phyloP scores from a whole-genome alignment of 2,113 vertebrate genomes.

The Austrofundulus limnaeus region DNA sequence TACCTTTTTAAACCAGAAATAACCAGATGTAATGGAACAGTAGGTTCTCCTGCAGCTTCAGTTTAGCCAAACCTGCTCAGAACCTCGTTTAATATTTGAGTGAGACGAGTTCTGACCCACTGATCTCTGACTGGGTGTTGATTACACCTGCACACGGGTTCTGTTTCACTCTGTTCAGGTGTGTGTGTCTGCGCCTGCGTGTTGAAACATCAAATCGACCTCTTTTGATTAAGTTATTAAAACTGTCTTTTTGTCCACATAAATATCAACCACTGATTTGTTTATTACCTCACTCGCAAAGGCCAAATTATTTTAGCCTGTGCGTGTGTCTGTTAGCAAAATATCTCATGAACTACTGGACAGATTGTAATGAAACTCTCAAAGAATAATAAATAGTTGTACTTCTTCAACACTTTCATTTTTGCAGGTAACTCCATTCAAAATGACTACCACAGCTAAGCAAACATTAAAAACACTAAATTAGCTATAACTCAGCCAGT shows the following conservation, averaged over 20 bases:
- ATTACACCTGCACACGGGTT: conserved; percentile 59
- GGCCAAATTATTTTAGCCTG: no score
- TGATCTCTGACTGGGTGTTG: conserved; percentile 63
- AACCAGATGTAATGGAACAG: no score
- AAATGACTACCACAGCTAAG: no score
- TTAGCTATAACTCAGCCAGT: no score
- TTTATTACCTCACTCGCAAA: not conserved
- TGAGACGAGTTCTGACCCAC: conserved; percentile 60
- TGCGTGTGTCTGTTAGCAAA: no score
- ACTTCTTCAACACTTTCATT: no score
- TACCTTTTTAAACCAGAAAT: no score
- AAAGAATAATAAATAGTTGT: no score
- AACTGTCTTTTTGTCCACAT: conserved; percentile 6
- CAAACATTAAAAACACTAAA: no score
- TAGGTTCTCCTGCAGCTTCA: conserved; percentile 2
- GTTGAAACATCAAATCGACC: not conserved
- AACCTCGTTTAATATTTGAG: conserved; percentile 65
- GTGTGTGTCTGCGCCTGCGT: conserved; percentile 1
- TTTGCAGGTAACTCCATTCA: no score
- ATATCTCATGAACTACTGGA: no score
- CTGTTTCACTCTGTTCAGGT: conserved; percentile 39
- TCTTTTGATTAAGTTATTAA: conserved; percentile 15
- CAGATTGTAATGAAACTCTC: no score
- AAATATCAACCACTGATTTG: conserved; percentile 3
- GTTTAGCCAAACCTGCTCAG: conserved; percentile 11